Base-by-base conservation (phyloP, 2,797 vertebrate species). In the Trematomus bernacchii region DNA sequence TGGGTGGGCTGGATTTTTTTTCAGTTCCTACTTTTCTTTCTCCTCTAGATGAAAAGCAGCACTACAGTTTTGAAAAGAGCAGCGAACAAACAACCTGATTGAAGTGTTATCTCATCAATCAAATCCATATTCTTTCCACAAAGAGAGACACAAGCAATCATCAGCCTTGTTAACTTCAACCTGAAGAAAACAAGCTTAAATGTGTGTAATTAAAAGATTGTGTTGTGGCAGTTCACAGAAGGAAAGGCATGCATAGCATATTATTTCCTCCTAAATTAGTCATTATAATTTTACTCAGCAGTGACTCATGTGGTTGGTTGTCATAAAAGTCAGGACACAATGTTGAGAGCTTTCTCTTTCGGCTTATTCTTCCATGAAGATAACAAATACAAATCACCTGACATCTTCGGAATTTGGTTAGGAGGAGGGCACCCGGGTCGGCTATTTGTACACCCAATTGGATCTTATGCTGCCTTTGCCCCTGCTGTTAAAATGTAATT, bases 401-500 rank as follows among this genome's bases (percentile, higher is more conserved):
- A n/a, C 19, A 53, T 70, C 19, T 69, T 71, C 33, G 40, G 9
- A 48, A 15, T 44, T 21, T 63, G 47, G 65, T 66, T 47, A 0
- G 4, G 15, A 87, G 19, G 68, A 68, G 66, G 55, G 75, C 30
- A 23, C 40, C 27, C 6, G 62, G 14, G 59, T 61, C 3, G 15
- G 54, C 44, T 75, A 60, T 60, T 66, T 59, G 50, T 63, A 44
- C 74, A 37, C 69, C 52, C 43, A 14, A 12, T 21, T 37, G 52
- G 33, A 42, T 53, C 52, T 59, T 66, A 51, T 42, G 16, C 27
- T 33, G 21, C 43, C 46, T 19, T 62, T 76, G 47, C 40, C 43
- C 37, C 33, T 42, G 37, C 64, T 13, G 9, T 76, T 52, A 82
- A 76, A 85, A 78, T 54, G 60, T 15, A 70, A 80, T 77, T 43